Percentiles rank a stretch among this genome's conserved stretches.
Evolutionary conservation across 2,113 vertebrate species (phyloP).

Genomic region (Silurus asotus): DNA sequence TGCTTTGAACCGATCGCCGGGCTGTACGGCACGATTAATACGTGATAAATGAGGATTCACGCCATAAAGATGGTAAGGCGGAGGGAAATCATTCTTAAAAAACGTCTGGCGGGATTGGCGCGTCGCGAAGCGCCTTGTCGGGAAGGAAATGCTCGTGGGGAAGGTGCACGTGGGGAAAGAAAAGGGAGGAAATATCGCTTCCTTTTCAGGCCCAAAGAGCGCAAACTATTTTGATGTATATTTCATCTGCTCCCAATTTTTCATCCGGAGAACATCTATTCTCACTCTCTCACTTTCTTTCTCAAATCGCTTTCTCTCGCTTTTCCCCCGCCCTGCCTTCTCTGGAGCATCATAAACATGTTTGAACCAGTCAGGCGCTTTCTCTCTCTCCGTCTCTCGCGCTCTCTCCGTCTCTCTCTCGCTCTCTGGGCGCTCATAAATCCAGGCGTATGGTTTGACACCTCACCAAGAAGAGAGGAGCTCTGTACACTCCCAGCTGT

Average conservation of each 20-base stretch:
- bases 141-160: conserved; percentile 32
- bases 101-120: conserved; percentile 32
- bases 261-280: conserved; percentile 47
- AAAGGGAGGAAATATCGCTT: conserved; percentile 47
- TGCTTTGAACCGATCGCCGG: neutral
- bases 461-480: conserved; percentile 46
- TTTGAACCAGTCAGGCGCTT: conserved; percentile 43
- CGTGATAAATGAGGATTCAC: conserved; percentile 25
- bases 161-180: neutral
- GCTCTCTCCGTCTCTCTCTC: neutral
- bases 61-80: conserved; percentile 38
- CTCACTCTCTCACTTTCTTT: conserved; percentile 28
- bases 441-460: conserved; percentile 53
- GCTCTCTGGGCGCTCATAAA: conserved; percentile 54
- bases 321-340: neutral
- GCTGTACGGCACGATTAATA: conserved; percentile 17
- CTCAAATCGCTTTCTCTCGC: conserved; percentile 30
- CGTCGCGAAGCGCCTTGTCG: conserved; percentile 32
- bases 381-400: neutral
- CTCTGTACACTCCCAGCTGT: conserved; percentile 43
- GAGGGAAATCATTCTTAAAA: conserved; percentile 37
- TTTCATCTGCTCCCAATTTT: conserved; percentile 54
- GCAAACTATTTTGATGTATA: conserved; percentile 56
- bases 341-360: conserved; percentile 55
- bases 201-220: conserved; percentile 48